These are phyloP conservation scores for Drosophila repletoides DNA, from an alignment of 1,140 invertebrate species.

Conservation along the genomic window DNA sequence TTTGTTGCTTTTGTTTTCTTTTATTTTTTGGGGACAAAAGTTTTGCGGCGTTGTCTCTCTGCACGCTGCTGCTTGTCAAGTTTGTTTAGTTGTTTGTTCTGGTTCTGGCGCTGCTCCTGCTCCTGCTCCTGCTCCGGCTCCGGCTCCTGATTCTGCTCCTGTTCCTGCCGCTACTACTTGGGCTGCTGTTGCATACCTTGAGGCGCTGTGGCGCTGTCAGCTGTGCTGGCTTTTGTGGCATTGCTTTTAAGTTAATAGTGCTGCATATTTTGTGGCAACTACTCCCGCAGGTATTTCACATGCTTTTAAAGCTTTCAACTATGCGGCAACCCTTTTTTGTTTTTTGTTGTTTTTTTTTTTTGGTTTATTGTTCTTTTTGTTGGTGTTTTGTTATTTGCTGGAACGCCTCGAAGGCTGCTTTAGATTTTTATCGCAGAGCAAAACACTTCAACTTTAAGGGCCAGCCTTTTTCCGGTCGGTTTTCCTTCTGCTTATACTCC, in stretches of 20 bases:
- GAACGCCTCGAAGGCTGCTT: slow-evolving; percentile 54
- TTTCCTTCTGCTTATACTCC: neutral
- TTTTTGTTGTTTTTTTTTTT: neutral
- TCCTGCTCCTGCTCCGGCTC: neutral
- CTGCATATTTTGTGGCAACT: slow-evolving; percentile 48
- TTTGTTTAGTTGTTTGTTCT: slow-evolving; percentile 39
- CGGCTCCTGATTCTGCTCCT: slow-evolving; percentile 39
- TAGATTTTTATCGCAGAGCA: slow-evolving; percentile 72
- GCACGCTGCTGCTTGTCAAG: slow-evolving; percentile 42
- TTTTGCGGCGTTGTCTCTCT: slow-evolving; percentile 42
- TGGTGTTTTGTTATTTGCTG: slow-evolving; percentile 9
- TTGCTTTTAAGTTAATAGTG: slow-evolving; percentile 71
- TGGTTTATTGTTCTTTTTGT: slow-evolving; percentile 1
- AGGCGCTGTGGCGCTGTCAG: slow-evolving; percentile 54
- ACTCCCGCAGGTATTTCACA: slow-evolving; percentile 35
- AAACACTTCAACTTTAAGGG: slow-evolving; percentile 71
- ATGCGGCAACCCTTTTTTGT: slow-evolving; percentile 22
- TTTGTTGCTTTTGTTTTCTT: slow-evolving; percentile 4
- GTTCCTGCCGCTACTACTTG: slow-evolving; percentile 1
- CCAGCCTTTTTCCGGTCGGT: slow-evolving; percentile 71
- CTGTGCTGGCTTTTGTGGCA: slow-evolving; percentile 60
- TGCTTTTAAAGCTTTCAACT: slow-evolving; percentile 37
- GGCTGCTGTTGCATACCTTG: slow-evolving; percentile 69
- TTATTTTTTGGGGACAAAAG: slow-evolving; percentile 25
- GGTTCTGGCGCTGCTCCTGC: slow-evolving; percentile 8